These are phyloP conservation scores for Toxotes lorentzi DNA, from an alignment of 2,797 vertebrate genomes.

Conservation along the genomic window DNA sequence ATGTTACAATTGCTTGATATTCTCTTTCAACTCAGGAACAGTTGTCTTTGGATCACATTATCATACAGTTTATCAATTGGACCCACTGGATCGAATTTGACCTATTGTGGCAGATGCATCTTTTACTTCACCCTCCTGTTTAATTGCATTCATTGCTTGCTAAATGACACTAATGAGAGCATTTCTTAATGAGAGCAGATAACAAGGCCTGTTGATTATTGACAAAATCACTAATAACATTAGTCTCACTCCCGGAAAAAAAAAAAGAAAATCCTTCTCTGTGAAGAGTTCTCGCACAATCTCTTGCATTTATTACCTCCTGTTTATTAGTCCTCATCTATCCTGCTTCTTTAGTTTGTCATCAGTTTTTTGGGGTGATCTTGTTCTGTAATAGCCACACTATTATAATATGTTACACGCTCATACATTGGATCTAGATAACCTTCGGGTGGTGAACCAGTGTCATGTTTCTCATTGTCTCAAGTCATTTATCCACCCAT, in stretches of 20 bases:
- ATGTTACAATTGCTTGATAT: not conserved
- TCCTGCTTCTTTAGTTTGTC: not conserved
- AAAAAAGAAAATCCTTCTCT: not conserved
- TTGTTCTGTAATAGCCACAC: not conserved
- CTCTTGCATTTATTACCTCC: not conserved
- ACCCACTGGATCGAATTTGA: constrained; percentile 14
- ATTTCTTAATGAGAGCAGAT: constrained; percentile 53
- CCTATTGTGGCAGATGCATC: constrained; percentile 39
- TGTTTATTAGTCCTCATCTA: not conserved
- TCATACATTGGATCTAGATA: not conserved
- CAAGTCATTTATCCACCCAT: not conserved
- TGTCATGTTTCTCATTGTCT: not conserved
- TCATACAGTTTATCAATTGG: constrained; percentile 23
- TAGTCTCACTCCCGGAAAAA: constrained; percentile 31
- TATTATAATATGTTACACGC: not conserved
- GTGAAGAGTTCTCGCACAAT: constrained; percentile 8
- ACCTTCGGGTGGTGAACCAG: not conserved
- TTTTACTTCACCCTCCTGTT: constrained; percentile 30
- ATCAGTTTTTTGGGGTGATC: not conserved
- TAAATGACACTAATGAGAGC: constrained; percentile 56
- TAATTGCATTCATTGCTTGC: constrained; percentile 51
- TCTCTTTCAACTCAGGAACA: constrained; percentile 1
- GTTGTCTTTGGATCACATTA: constrained; percentile 19
- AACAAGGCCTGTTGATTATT: constrained; percentile 52
- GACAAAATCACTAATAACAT: constrained; percentile 46